phyloP scores from a whole-genome alignment of 2,113 vertebrate species.

The Anseranas semipalmata region DNA sequence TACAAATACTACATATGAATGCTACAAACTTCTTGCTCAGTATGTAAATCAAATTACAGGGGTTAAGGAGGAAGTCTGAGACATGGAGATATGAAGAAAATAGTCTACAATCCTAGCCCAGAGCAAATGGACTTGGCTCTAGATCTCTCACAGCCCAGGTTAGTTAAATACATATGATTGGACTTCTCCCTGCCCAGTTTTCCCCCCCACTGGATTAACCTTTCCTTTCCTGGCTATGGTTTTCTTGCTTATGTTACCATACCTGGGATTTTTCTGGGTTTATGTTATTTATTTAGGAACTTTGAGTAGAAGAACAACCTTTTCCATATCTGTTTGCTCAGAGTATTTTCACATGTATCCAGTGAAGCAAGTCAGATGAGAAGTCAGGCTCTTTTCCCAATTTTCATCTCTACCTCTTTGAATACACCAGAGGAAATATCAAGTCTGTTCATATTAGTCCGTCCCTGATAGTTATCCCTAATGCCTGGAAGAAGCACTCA shows the following conservation, averaged over 20 bases:
- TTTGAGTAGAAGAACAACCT: not conserved
- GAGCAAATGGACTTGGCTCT: not conserved
- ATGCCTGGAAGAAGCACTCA: not conserved
- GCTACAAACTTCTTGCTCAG: not conserved
- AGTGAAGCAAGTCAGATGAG: not conserved
- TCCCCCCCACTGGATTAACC: not conserved
- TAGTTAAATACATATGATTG: not conserved
- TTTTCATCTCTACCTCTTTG: not conserved
- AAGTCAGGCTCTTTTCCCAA: not conserved
- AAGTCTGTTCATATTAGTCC: not conserved
- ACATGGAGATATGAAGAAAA: not conserved
- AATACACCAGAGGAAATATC: not conserved
- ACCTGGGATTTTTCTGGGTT: not conserved
- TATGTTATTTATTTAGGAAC: not conserved
- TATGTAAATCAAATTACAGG: not conserved
- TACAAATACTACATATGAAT: not conserved
- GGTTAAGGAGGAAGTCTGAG: not conserved
- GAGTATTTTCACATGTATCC: not conserved
- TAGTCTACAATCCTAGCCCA: not conserved
- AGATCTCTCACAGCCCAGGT: not conserved
- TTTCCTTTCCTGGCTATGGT: not conserved
- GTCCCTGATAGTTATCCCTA: not conserved
- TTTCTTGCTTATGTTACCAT: not conserved
- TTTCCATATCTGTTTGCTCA: not conserved
- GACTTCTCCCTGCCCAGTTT: not conserved